Evolutionary conservation across 2,797 vertebrate genomes (phyloP), one percentile per base, ranked within the genome.

Genomic region (Phaenicophaeus curvirostris): DNA sequence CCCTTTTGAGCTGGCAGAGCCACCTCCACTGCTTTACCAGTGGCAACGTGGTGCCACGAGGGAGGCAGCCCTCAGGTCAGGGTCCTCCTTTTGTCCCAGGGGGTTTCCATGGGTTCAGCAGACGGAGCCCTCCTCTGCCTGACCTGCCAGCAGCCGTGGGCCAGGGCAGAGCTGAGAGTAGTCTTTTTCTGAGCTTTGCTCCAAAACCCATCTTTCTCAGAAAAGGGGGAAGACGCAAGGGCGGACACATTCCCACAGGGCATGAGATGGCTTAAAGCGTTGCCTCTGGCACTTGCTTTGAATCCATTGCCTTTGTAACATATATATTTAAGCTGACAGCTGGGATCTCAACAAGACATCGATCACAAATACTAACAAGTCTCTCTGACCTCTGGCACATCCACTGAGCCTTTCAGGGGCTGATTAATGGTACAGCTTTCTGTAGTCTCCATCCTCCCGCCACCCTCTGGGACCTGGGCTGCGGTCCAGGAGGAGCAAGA

Each of bases 311-410:
- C 72, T 85, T 94, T 95, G 39, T 66, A 88, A 88, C 39, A 10
- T 58, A 68, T 55, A 83, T 72, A 82, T 69, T 90, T 71, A 81
- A 69, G 77, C 7, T 0, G 5, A 90, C 94, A 95, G 85, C 90
- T 93, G 95, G 73, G 90, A 84, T 73, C 93, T 93, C 93, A 93
- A 94, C 83, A 59, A 91, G 91, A 62, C 94, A 91, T 94, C 2
- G 42, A 96, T 96, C 91, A 91, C 87, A 85, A 91, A 94, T 41
- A 86, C 80, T 88, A 94, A 94, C 85, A 94, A 88, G 91, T 95
- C 83, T 77, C 85, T 41, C 88, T 96, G 95, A 94, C 91, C 88
- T 87, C 86, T 90, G 74, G 91, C 90, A 95, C 80, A 90, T 91
- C 88, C 83, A 69, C 83, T 24, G 62, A 88, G 76, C 66, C 62